Percentiles rank a stretch among this genome's conserved stretches.
Conservation (phyloP, 1,140 invertebrate species). For the Samia ricini region DNA sequence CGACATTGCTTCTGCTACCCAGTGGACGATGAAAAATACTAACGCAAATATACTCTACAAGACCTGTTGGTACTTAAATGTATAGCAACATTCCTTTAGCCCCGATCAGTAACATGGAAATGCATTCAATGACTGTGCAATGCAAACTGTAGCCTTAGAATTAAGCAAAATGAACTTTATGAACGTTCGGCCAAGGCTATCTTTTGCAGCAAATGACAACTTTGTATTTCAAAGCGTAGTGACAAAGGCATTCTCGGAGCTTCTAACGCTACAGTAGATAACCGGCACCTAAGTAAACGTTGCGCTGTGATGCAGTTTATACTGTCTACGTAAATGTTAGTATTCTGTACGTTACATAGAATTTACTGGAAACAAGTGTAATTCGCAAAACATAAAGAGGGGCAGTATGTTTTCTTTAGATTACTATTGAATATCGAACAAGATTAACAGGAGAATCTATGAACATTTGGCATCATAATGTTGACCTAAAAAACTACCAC, state of each 20-base stretch:
- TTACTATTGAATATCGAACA: too few species aligned
- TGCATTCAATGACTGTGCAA: conserved; percentile 5
- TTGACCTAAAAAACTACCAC: too few species aligned
- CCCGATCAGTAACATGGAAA: conserved; percentile 10
- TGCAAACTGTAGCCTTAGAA: neutral
- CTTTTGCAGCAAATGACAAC: neutral
- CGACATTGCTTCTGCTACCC: too few species aligned
- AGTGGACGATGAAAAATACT: too few species aligned
- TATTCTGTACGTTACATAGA: neutral
- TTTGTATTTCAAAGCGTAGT: neutral
- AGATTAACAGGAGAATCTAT: too few species aligned
- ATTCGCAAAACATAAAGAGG: too few species aligned
- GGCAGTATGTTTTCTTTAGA: too few species aligned
- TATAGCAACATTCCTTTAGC: neutral
- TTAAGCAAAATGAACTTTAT: neutral
- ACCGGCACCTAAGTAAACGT: neutral
- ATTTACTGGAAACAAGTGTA: neutral
- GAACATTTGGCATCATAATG: too few species aligned
- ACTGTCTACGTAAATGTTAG: neutral
- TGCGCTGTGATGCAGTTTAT: neutral
- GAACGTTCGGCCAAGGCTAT: neutral
- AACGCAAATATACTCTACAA: neutral
- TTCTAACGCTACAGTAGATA: conserved; percentile 2
- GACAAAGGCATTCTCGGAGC: conserved; percentile 3
- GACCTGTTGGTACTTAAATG: neutral